Base-by-base conservation (phyloP, 2,888 invertebrate species). In the Eulithis testata region DNA sequence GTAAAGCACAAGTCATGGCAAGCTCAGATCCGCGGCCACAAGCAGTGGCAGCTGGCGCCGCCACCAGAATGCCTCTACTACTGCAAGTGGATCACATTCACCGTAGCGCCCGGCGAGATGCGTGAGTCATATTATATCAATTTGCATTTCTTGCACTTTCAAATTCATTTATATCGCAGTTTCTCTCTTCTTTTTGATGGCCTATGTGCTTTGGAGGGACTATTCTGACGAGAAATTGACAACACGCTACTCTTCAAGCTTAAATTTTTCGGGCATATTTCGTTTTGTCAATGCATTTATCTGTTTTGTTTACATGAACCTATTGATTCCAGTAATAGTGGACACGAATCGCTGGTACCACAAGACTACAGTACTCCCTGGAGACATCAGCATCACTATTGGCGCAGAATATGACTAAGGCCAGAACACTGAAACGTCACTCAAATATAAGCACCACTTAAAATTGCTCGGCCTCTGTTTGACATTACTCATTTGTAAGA, bases 271-370 rank as follows among this genome's bases (percentile, higher is more conserved):
- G n/a, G n/a, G n/a, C n/a, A n/a, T n/a, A 21, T 21, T 21, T 21
- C 21, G 21, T 21, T 21, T 21, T 21, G 21, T 21, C 21, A 21
- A 21, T 21, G 21, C 21, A 21, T 21, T 3, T 31, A 31, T 2
- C 6, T 5, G 31, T 31, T 31, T 31, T 31, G 0, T 4, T 31
- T 3, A 31, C 5, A n/a, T 44, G n/a, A 12, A 12, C 6, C 8
- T 11, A 36, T 66, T 61, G 43, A 5, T 94, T 94, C 4, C 94
- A 98, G 98, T 99, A 94, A 96, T 98, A 55, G 92, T 99, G 79
- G 97, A 99, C 85, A 99, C 99, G 0, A 99, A 99, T 85, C 95
- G 96, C 63, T 99, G 99, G 99, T 99, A 97, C 85, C 99, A 99
- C 92, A 96, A 97, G 83, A 99, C 99, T 0, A 91, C 94, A 76